Base-by-base conservation (phyloP, 2,113 vertebrate genomes). In the Gadus chalcogrammus region DNA sequence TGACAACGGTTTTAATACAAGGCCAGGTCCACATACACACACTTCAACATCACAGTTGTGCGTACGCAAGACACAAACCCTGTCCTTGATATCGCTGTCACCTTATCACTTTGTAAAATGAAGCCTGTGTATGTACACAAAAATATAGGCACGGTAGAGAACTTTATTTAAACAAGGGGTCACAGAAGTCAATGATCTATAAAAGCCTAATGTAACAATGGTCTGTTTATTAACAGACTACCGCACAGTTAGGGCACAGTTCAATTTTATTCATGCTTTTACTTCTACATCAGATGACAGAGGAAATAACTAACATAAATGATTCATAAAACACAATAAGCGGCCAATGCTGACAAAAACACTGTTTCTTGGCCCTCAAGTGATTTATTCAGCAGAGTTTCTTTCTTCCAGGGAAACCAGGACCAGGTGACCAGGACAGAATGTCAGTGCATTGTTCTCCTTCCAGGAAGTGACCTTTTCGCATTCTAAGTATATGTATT, bases 1-100 rank as follows among this genome's bases (percentile, higher is more conserved):
- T 58, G 77, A 87, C 87, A 88, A 80, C 83, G 69, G 84, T 84
- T 88, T 82, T 80, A 88, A 88, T 82, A 82, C 80, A 81, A 22
- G 61, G 74, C 78, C 78, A 82, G 61, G 35, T 69, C 56, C 66
- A 68, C 74, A 64, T 64, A 20, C 72, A 73, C 78, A 76, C 78
- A 76, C 75, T 83, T 76, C 81, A 76, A 82, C 78, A 84, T 78
- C 68, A 15, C 68, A n/a, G 52, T 55, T 67, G 55, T 72, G 70
- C n/a, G 75, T 80, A 81, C 75, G 69, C 0, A 31, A 77, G 79
- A 79, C 75, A 48, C 65, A 70, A 67, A 77, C 79, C 13, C 11
- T 77, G 15, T 60, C 67, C 55, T 60, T 42, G 18, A 0, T 78
- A 77, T 79, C 74, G 65, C 20, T 5, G 68, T 71, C 42, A 56